phyloP scores from a whole-genome alignment of 2,888 invertebrate genomes.

The Drosophila subquinaria region DNA sequence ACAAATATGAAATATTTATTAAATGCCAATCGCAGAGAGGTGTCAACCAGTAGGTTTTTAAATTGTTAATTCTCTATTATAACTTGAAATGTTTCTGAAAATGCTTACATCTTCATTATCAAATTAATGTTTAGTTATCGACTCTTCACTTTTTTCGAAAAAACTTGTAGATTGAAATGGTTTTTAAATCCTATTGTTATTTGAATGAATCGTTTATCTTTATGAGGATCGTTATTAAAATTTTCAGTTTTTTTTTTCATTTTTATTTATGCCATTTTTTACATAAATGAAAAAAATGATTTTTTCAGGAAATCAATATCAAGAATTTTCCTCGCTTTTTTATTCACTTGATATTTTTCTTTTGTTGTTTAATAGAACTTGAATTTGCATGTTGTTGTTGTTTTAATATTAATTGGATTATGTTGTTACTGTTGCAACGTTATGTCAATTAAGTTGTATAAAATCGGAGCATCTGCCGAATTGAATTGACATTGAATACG shows the following conservation, averaged over 20 bases:
- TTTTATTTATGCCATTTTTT: not conserved
- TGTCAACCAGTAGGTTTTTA: no score
- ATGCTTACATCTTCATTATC: no score
- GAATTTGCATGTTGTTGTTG: slow-evolving; percentile 21
- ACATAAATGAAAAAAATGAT: no score
- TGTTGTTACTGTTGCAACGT: slow-evolving; percentile 17
- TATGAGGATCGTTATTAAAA: not conserved
- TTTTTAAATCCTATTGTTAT: not conserved
- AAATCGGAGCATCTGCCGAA: slow-evolving; percentile 1
- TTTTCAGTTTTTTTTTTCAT: no score
- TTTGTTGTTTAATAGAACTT: not conserved
- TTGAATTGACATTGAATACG: not conserved
- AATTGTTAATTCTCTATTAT: no score
- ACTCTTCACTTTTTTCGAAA: no score
- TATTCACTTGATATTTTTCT: not conserved
- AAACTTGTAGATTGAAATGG: not conserved
- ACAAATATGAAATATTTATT: not conserved
- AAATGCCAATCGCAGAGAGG: no score
- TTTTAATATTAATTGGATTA: slow-evolving; percentile 4
- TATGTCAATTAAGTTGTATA: slow-evolving; percentile 1
- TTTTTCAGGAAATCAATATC: not conserved
- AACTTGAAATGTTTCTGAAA: no score
- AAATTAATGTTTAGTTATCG: no score
- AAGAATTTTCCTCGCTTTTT: not conserved
- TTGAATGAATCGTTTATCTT: not conserved